Percentiles rank a stretch among this genome's conserved stretches.
Conservation (phyloP, 2,113 vertebrate species). For the Istiophorus platypterus region DNA sequence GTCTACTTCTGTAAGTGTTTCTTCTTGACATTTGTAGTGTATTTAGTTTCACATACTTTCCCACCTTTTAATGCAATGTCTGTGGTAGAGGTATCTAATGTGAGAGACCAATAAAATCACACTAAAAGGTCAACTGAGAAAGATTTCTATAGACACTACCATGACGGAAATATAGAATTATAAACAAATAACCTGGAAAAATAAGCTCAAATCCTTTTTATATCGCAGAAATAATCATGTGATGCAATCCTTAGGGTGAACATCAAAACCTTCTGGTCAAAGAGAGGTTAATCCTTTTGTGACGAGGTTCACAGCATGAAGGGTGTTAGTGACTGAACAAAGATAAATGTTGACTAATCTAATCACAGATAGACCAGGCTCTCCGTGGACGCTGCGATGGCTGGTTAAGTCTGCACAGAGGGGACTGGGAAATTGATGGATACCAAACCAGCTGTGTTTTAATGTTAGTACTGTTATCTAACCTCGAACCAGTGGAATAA, state of each 20-base stretch:
- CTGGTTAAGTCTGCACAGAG: constrained; percentile 20
- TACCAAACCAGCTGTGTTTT: not conserved
- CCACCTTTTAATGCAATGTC: not conserved
- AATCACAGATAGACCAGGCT: constrained; percentile 49
- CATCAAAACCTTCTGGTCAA: constrained; percentile 44
- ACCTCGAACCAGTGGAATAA: not conserved
- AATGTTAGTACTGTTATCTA: not conserved
- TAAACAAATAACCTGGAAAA: constrained; percentile 9
- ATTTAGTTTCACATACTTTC: not conserved
- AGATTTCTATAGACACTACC: constrained; percentile 4
- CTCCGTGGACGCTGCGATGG: constrained; percentile 33
- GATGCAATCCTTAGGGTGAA: constrained; percentile 2
- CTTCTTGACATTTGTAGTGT: constrained; percentile 14
- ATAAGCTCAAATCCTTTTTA: constrained; percentile 13
- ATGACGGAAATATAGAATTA: constrained; percentile 4
- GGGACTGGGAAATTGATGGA: constrained; percentile 1
- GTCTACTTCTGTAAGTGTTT: not conserved
- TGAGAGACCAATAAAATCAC: not conserved
- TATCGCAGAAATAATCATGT: constrained; percentile 27
- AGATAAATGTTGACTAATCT: constrained; percentile 54
- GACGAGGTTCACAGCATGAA: constrained; percentile 30
- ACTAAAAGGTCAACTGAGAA: not conserved
- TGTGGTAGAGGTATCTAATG: not conserved
- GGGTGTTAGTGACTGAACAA: constrained; percentile 22
- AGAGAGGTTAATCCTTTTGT: constrained; percentile 35